These are phyloP conservation scores for Arnoldichthys spilopterus DNA, from an alignment of 2,797 vertebrate species.

Conservation along the genomic window DNA sequence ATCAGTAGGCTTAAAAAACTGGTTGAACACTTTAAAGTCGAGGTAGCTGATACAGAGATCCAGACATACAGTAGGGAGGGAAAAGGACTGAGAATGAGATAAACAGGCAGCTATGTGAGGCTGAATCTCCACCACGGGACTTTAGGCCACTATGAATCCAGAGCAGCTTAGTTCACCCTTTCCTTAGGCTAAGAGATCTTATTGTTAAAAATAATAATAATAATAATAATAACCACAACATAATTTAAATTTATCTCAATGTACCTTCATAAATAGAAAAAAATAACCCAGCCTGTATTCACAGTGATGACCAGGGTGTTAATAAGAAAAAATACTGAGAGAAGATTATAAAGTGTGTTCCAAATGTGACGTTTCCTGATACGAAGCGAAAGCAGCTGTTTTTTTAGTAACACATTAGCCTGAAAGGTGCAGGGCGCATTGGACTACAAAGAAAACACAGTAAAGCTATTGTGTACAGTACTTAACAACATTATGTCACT, in stretches of 20 bases:
- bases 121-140: constrained; percentile 74
- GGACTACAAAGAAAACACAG: constrained; percentile 67
- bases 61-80: constrained; percentile 66
- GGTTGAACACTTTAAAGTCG: constrained; percentile 87
- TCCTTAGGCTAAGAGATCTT: constrained; percentile 63
- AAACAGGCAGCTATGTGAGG: constrained; percentile 56
- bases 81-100: constrained; percentile 57
- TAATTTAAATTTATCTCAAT: constrained; percentile 76
- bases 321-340: constrained; percentile 82
- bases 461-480: constrained; percentile 88
- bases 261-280: constrained; percentile 86
- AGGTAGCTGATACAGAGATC: constrained; percentile 92
- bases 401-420: constrained; percentile 74
- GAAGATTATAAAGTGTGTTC: constrained; percentile 81
- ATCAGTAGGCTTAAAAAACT: constrained; percentile 36
- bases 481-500: constrained; percentile 72
- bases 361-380: constrained; percentile 72
- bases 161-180: constrained; percentile 83
- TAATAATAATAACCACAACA: constrained; percentile 69
- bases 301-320: constrained; percentile 83
- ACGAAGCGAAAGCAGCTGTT: constrained; percentile 81
- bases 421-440: constrained; percentile 67
- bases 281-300: constrained; percentile 78
- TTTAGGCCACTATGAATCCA: constrained; percentile 67
- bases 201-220: constrained; percentile 51